Conservation (phyloP, 2,113 vertebrate species). For the Probosciger aterrimus region DNA sequence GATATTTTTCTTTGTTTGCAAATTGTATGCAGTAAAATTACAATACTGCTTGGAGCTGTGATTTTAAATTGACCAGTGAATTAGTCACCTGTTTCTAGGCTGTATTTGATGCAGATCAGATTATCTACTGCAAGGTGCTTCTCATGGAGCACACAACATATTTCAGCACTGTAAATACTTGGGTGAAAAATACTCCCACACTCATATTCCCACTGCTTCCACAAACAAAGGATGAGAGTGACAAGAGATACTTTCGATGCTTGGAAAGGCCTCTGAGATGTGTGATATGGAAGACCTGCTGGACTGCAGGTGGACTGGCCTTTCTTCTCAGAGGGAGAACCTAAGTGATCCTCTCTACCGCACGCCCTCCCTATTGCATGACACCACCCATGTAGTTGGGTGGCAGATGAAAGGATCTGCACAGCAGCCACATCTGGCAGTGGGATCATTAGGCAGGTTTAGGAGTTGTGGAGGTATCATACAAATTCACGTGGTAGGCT, state of each 20-base stretch:
- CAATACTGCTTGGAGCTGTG: background rate
- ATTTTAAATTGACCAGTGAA: background rate
- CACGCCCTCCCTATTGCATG: background rate
- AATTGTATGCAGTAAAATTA: background rate
- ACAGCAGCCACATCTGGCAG: constrained; percentile 5
- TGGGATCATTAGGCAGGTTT: background rate
- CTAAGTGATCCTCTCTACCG: background rate
- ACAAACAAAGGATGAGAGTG: background rate
- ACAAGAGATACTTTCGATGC: background rate
- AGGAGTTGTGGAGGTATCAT: background rate
- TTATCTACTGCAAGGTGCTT: background rate
- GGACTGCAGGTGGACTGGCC: background rate
- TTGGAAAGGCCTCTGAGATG: background rate
- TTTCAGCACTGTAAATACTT: background rate
- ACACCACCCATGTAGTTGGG: background rate
- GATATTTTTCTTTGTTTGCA: background rate
- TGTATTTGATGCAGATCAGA: background rate
- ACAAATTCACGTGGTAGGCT: background rate
- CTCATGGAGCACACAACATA: background rate
- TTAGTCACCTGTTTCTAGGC: background rate
- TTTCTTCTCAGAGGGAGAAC: background rate
- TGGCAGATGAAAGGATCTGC: constrained; percentile 10
- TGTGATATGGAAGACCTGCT: background rate
- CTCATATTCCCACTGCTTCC: background rate
- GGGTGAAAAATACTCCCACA: background rate